These are phyloP conservation scores for Cossypha dichroa DNA, from an alignment of 2,797 vertebrate species.

Conservation along the genomic window DNA sequence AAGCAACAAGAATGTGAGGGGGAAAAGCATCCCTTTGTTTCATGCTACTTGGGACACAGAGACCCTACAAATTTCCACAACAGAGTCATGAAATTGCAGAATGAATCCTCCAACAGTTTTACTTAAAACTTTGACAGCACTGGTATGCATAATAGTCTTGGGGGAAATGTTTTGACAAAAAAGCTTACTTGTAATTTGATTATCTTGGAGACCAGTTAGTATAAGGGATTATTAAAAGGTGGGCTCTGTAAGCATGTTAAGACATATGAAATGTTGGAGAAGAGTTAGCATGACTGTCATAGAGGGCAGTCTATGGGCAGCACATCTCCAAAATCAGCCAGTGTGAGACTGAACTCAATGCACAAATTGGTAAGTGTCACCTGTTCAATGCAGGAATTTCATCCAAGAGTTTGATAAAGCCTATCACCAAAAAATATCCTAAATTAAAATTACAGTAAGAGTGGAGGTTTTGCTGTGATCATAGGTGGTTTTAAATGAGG, in stretches of 20 bases:
- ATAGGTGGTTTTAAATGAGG: not conserved
- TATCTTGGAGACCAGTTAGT: not conserved
- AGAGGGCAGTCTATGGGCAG: not conserved
- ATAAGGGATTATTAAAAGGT: not conserved
- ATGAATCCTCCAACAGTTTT: not conserved
- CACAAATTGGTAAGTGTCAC: not conserved
- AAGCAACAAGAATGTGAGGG: not conserved
- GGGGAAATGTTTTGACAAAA: not conserved
- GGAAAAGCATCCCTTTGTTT: not conserved
- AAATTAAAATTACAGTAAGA: not conserved
- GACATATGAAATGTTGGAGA: not conserved
- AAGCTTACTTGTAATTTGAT: not conserved
- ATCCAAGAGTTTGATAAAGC: not conserved
- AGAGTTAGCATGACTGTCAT: not conserved
- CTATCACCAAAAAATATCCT: not conserved
- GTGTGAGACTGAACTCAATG: not conserved
- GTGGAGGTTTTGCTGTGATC: not conserved
- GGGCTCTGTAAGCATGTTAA: fast-evolving
- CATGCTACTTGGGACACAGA: not conserved
- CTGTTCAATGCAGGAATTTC: not conserved
- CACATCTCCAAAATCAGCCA: not conserved
- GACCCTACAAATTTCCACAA: not conserved
- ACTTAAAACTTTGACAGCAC: not conserved
- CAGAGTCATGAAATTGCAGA: not conserved
- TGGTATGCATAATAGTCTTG: not conserved